Evolutionary conservation across 1,140 invertebrate genomes (phyloP).

Genomic region (Paraescarpia echinospica): DNA sequence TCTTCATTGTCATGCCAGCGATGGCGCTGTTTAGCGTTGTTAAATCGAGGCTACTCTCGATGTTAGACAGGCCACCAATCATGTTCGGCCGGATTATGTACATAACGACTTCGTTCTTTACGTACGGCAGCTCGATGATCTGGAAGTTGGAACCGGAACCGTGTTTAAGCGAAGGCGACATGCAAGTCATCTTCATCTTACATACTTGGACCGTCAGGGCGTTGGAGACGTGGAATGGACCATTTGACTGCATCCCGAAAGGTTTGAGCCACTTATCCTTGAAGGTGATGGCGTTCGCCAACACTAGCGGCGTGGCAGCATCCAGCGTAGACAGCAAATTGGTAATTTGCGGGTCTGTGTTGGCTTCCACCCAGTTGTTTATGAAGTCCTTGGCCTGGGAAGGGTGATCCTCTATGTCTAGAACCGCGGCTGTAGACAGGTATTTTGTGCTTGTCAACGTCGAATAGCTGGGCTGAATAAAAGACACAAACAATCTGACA

Average conservation of each 20-base stretch:
- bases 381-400: conserved; percentile 54
- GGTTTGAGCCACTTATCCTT: conserved; percentile 73
- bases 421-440: background rate
- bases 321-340: conserved; percentile 62
- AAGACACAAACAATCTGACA: background rate
- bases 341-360: conserved; percentile 68
- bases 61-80: conserved; percentile 43
- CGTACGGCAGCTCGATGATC: conserved; percentile 74
- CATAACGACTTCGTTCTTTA: conserved; percentile 81
- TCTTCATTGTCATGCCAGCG: background rate
- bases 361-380: conserved; percentile 70
- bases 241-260: conserved; percentile 66
- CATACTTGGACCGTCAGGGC: background rate
- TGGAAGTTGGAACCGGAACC: conserved; percentile 58
- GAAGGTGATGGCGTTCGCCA: conserved; percentile 78
- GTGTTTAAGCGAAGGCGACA: background rate
- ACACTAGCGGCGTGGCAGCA: conserved; percentile 66
- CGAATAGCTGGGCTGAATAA: background rate
- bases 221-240: conserved; percentile 45
- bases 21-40: conserved; percentile 21
- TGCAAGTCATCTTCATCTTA: background rate
- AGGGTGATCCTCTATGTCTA: conserved; percentile 40
- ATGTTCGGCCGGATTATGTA: conserved; percentile 58
- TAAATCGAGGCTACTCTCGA: conserved; percentile 35
- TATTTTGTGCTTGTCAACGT: background rate